Conservation (phyloP, 2,888 invertebrate genomes). For the Polydrusus pterygomalis region DNA sequence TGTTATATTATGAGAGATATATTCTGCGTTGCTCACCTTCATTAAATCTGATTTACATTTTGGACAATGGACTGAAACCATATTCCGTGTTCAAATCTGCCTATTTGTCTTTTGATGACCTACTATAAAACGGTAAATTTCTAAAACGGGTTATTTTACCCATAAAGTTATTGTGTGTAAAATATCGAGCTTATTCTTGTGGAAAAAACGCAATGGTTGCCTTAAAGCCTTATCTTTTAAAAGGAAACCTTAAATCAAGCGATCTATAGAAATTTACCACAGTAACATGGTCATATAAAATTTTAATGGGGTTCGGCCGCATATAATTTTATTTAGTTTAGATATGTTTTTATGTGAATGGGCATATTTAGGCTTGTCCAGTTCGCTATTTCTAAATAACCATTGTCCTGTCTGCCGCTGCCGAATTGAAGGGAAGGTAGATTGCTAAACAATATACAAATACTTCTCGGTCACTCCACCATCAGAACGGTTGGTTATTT, state of each 20-base stretch:
- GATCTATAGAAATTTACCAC: conserved; percentile 1
- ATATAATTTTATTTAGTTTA: not conserved
- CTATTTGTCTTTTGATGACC: conserved; percentile 23
- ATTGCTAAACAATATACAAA: too few species aligned
- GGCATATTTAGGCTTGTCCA: too few species aligned
- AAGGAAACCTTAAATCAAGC: not conserved
- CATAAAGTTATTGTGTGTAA: conserved; percentile 18
- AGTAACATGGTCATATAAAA: not conserved
- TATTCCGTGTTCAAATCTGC: conserved; percentile 8
- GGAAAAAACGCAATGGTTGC: conserved; percentile 23
- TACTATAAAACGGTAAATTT: conserved; percentile 18
- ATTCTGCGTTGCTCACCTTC: conserved; percentile 3
- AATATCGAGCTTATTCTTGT: conserved; percentile 18
- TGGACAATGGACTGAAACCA: conserved; percentile 12
- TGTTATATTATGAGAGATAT: not conserved
- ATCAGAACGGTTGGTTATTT: too few species aligned
- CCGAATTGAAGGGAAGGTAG: too few species aligned
- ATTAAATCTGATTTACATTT: conserved; percentile 19
- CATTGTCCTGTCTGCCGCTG: too few species aligned
- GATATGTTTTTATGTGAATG: not conserved
- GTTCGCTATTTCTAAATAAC: too few species aligned
- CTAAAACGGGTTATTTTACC: conserved; percentile 2
- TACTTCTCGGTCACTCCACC: too few species aligned
- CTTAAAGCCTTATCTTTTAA: conserved; percentile 14
- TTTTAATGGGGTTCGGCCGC: not conserved